Percentiles rank a stretch among this genome's conserved stretches.
Evolutionary conservation across 2,113 vertebrate species (phyloP).

Genomic region (Toxotes chatareus): DNA sequence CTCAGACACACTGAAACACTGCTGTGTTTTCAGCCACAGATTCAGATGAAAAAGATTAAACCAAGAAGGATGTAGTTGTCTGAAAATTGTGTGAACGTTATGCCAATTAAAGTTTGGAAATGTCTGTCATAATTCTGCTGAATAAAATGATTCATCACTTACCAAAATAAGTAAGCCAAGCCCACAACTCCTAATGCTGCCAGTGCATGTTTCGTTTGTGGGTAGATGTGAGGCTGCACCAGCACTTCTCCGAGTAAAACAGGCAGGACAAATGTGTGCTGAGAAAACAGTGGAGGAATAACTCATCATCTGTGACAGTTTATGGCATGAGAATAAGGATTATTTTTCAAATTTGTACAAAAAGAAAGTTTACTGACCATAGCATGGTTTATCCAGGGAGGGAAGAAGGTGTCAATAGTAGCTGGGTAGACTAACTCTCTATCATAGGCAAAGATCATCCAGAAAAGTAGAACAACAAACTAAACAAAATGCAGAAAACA

Average conservation of each 20-base stretch:
- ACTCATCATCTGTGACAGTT: background rate
- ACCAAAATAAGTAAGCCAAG: slow-evolving; percentile 80
- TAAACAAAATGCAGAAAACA: slow-evolving; percentile 57
- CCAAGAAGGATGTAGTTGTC: background rate
- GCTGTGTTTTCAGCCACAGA: background rate
- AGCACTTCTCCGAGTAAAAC: slow-evolving; percentile 79
- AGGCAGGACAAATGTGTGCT: slow-evolving; percentile 83
- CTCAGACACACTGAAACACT: too few species aligned
- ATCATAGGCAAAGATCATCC: slow-evolving; percentile 88
- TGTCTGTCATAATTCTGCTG: background rate
- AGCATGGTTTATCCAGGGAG: slow-evolving; percentile 90
- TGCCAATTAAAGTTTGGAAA: background rate
- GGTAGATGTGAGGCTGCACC: slow-evolving; percentile 79
- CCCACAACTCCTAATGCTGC: slow-evolving; percentile 72
- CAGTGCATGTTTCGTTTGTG: slow-evolving; percentile 75
- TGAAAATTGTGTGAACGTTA: background rate
- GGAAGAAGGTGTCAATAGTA: slow-evolving; percentile 85
- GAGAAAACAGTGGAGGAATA: slow-evolving; percentile 28
- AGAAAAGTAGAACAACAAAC: slow-evolving; percentile 91
- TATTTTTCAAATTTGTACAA: background rate
- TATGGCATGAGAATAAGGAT: background rate
- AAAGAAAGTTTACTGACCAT: slow-evolving; percentile 84
- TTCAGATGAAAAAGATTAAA: background rate
- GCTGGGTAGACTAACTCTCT: slow-evolving; percentile 90
- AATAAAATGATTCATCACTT: slow-evolving; percentile 40